phyloP scores from a whole-genome alignment of 2,113 vertebrate genomes.

The Oplegnathus fasciatus region DNA sequence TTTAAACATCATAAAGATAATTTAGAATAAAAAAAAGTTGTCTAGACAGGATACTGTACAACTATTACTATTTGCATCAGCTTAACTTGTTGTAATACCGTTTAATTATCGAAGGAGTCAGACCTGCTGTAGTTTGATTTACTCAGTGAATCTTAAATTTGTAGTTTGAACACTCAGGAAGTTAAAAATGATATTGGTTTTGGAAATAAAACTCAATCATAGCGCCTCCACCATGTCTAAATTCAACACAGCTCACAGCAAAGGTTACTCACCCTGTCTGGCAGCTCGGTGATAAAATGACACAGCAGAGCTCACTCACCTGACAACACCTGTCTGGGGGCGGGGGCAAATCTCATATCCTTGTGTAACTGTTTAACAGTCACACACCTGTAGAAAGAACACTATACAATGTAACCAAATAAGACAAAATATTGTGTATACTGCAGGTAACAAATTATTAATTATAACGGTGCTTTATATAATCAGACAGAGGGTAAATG shows the following conservation, averaged over 20 bases:
- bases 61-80: not conserved
- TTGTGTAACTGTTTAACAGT: not conserved
- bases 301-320: not conserved
- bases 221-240: not conserved
- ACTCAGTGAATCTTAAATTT: not conserved
- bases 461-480: not conserved
- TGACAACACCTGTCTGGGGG: conserved; percentile 43
- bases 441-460: not conserved
- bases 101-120: not conserved
- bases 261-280: conserved; percentile 56
- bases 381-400: not conserved
- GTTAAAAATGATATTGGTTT: not conserved
- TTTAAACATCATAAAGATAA: not conserved
- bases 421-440: not conserved
- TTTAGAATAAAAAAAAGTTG: not conserved
- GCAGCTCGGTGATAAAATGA: conserved; percentile 24
- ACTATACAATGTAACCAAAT: not conserved
- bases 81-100: not conserved
- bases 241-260: not conserved
- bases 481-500: not conserved
- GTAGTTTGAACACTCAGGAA: not conserved
- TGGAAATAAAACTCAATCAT: not conserved
- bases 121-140: not conserved
- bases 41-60: not conserved
- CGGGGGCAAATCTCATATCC: conserved; percentile 7